Evolutionary conservation across 2,113 vertebrate species (phyloP), one percentile per base, ranked within the genome.

Genomic region (Channa maculata): DNA sequence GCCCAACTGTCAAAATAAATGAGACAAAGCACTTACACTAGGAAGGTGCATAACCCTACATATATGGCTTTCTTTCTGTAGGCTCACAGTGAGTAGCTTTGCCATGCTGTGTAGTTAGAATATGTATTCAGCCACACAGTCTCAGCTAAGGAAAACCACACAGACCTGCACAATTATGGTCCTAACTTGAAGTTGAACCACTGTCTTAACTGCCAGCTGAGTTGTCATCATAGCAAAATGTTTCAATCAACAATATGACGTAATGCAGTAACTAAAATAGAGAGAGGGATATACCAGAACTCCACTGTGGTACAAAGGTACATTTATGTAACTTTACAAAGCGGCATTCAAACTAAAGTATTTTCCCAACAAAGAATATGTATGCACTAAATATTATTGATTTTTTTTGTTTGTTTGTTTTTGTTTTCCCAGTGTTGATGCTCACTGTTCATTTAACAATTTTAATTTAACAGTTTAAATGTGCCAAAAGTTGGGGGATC

Each of bases 1-100:
- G 63, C 65, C 63, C 7, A 51, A 38, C 62, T 10, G 58, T 85
- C 57, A 79, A 50, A 82, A 82, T 84, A 75, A 86, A 87, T 79
- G 57, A 85, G 73, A 83, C 61, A 70, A 70, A 77, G 75, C 59
- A 50, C 36, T 80, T 71, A 36, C 3, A 65, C 15, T 41, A 12
- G 15, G 62, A 57, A 67, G 53, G 70, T 79, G 53, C 60, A 45
- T 41, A 68, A 54, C 60, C 46, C n/a, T 65, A 43, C 52, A 81
- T 76, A 53, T 36, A 6, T 34, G 55, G 49, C 50, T 73, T 50
- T 57, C 24, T 51, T 45, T 69, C 41, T 34, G 11, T 48, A 43
- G 34, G 39, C 36, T 9, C 15, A 12, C 5, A 6, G 39, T 24
- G 37, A 41, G 51, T 1, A 46, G 33, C 5, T 6, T 12, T 14